Evolutionary conservation across 2,797 vertebrate species (phyloP), one percentile per base, ranked within the genome.

Genomic region (Steatocranus sp.): DNA sequence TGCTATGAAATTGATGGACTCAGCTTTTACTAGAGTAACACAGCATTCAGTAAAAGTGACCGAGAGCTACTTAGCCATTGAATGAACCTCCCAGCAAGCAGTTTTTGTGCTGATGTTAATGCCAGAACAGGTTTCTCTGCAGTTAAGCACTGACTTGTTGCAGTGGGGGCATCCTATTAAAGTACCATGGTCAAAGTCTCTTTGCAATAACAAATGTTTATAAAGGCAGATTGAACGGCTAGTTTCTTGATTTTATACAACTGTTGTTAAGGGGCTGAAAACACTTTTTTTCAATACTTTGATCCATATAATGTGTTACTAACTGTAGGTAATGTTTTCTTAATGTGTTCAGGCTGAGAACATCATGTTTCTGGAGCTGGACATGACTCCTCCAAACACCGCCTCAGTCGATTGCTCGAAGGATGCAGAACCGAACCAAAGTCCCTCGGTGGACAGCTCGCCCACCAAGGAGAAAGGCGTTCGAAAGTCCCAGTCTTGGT

Each of bases 291-390:
- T 41, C 36, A 43, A 25, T 43, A 17, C 20, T 43, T 68, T 25
- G 23, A 43, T 7, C 3, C 23, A 70, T 70, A 11, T 27, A 10
- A 43, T 27, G 14, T 17, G 23, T 70, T 25, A 25, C 27, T 34
- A 32, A 36, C 30, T 18, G 15, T 48, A 48, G 11, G 6, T 77
- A 30, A 8, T 12, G 27, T 8, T 5, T 76, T 38, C n/a, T 32
- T 32, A 56, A 18, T 61, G n/a, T 20, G n/a, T 74, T 8, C 32
- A 99, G 98, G 98, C 97, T 51, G 98, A 99, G 91, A 99, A 99
- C 94, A 97, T 99, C 89, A 97, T 98, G 96, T 97, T 98, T 86
- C 88, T 99, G 94, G 98, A 99, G 93, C 90, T 99, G 87, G 98
- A 99, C 87, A 94, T 97, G 91, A 97, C 96, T 81, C 97, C 97